Evolutionary conservation across 2,888 invertebrate genomes (phyloP), one percentile per base, ranked within the genome.

Genomic region (Callyntrura sp.): DNA sequence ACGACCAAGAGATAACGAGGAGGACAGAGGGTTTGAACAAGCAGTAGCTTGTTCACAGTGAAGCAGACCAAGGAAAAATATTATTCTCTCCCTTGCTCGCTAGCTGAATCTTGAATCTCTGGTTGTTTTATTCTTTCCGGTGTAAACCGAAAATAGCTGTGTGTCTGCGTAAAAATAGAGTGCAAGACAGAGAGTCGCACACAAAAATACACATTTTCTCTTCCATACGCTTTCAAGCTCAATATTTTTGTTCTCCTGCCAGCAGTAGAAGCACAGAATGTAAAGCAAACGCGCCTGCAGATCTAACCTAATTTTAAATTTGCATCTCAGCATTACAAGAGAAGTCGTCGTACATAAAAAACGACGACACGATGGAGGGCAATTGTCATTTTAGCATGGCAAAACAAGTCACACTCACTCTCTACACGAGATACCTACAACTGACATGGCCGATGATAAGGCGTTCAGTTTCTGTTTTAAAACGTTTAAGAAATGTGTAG

Each of bases 261-360:
- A 88, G 83, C 57, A 73, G 20, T 35, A 62, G 8, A 11, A 23
- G 70, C 6, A 35, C 35, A 35, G 23, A 92, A n/a, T n/a, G n/a
- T n/a, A n/a, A n/a, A n/a, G n/a, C n/a, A n/a, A 93, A 92, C 92
- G 93, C 93, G 92, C 93, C 92, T 93, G 93, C 93, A 93, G 89
- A 92, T 92, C 91, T 92, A 93, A 93, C 92, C 93, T 92, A 93
- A 92, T 92, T 93, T 92, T 91, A 90, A 79, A 68, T 85, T 90
- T 84, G 81, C 86, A 81, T 87, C 78, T 57, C 35, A 55, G 28
- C 25, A 17, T 4, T 14, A 57, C n/a, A 35, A 35, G 35, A 35
- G 35, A 35, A 87, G 78, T 23, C 23, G 43, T 17, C 9, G 35
- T 35, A 6, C 35, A 35, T 23, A 9, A 25, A 6, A 68, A 23